These are phyloP conservation scores for Anhinga anhinga DNA, from an alignment of 2,113 vertebrate genomes.

Conservation along the genomic window DNA sequence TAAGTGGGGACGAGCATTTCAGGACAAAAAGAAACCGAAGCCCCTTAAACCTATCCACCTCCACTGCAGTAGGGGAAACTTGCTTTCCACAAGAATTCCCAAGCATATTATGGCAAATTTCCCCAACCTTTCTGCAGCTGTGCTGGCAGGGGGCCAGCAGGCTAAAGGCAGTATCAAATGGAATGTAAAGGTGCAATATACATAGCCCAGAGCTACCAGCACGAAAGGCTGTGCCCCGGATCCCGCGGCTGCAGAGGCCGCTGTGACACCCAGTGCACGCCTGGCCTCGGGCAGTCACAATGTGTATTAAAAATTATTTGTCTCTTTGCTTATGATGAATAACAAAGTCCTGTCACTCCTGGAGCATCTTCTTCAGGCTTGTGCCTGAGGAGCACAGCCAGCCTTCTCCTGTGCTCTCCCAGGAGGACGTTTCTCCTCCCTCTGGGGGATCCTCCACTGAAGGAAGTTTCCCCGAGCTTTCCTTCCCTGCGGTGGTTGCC, in stretches of 20 bases:
- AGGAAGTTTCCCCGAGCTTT: background rate
- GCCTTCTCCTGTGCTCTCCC: background rate
- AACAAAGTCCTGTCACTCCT: background rate
- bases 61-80: conserved; percentile 38
- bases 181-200: conserved; percentile 56
- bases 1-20: background rate
- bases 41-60: background rate
- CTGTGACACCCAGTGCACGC: background rate
- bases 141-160: conserved; percentile 30
- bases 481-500: fast-evolving
- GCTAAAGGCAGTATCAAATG: conserved; percentile 45
- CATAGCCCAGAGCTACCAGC: conserved; percentile 60
- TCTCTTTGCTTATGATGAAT: background rate
- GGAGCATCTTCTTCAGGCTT: background rate
- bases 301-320: background rate
- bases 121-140: conserved; percentile 49
- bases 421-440: background rate
- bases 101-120: conserved; percentile 45
- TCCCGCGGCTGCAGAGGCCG: fast-evolving
- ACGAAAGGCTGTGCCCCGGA: background rate
- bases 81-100: conserved; percentile 48
- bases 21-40: background rate
- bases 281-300: background rate
- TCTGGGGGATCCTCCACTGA: background rate
- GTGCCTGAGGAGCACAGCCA: background rate